Evolutionary conservation across 2,797 vertebrate genomes (phyloP).

Genomic region (Novumbra hubbsi): DNA sequence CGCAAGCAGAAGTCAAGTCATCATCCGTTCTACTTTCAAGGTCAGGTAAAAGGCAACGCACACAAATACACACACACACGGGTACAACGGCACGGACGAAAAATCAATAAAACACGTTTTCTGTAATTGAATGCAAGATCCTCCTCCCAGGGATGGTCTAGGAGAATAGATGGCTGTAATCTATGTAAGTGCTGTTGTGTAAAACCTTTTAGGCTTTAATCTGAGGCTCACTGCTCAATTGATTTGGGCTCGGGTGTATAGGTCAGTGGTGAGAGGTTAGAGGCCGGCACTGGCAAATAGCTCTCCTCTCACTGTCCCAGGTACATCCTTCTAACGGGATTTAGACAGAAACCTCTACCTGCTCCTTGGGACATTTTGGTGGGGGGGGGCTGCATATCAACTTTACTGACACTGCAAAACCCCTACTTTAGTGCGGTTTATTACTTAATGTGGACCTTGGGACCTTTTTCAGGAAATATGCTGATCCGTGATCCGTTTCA

Average conservation of each 20-base stretch:
- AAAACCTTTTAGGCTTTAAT: constrained; percentile 34
- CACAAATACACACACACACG: background rate
- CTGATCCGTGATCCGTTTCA: too few relatives aligned
- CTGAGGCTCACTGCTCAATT: background rate
- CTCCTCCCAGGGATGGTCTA: background rate
- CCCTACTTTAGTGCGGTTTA: too few relatives aligned
- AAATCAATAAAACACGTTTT: constrained; percentile 38
- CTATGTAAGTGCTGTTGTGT: constrained; percentile 33
- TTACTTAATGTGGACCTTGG: too few relatives aligned
- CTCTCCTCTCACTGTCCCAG: background rate
- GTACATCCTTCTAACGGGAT: background rate
- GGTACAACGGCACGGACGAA: constrained; percentile 6
- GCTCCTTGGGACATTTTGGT: background rate
- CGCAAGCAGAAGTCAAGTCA: background rate
- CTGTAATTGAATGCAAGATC: constrained; percentile 30
- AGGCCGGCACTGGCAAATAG: background rate
- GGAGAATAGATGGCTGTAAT: constrained; percentile 28
- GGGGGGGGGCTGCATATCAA: background rate
- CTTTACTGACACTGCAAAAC: background rate
- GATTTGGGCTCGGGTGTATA: background rate
- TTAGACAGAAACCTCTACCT: background rate
- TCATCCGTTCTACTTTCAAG: constrained; percentile 19
- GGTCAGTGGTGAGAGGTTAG: background rate
- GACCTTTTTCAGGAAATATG: too few relatives aligned
- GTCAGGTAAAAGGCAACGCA: background rate